Conservation (phyloP, 2,888 invertebrate genomes). For the Megaustenia siamemsis region DNA sequence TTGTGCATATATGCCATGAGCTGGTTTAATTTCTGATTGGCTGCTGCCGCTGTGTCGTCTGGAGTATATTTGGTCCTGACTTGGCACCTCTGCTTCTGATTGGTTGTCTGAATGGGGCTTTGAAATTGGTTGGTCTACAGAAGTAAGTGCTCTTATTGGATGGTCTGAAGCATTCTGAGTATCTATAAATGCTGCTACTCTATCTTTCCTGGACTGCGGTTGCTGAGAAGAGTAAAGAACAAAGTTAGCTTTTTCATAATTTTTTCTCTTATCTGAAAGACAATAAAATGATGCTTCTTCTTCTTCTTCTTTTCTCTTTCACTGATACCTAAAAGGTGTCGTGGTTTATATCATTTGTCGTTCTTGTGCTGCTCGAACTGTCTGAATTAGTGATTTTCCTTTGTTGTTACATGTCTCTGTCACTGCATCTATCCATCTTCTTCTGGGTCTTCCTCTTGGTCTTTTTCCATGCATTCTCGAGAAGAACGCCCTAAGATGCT, state of each 20-base stretch:
- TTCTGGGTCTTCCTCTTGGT: no score
- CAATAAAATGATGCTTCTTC: no score
- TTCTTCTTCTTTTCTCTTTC: no score
- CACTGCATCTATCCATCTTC: no score
- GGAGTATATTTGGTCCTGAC: slow-evolving; percentile 13
- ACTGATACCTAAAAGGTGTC: no score
- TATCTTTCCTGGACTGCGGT: slow-evolving; percentile 66
- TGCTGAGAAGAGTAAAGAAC: slow-evolving; percentile 42
- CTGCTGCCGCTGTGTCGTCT: slow-evolving; percentile 27
- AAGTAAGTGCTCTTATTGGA: slow-evolving; percentile 42
- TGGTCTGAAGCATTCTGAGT: slow-evolving; percentile 20
- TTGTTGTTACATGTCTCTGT: no score
- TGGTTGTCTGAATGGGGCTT: slow-evolving; percentile 56
- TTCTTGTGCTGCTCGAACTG: no score
- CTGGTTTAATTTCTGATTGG: slow-evolving; percentile 39
- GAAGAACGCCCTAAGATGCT: no score
- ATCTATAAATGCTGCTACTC: slow-evolving; percentile 75
- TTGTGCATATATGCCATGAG: not conserved
- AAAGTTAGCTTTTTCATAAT: no score
- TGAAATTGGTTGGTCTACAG: slow-evolving; percentile 25
- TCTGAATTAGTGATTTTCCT: no score
- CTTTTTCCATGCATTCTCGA: no score
- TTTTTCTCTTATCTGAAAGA: not conserved
- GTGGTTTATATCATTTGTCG: no score
- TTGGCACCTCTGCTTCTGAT: slow-evolving; percentile 51